phyloP scores from a whole-genome alignment of 1,140 invertebrate genomes.

The Drosophila murphyi region DNA sequence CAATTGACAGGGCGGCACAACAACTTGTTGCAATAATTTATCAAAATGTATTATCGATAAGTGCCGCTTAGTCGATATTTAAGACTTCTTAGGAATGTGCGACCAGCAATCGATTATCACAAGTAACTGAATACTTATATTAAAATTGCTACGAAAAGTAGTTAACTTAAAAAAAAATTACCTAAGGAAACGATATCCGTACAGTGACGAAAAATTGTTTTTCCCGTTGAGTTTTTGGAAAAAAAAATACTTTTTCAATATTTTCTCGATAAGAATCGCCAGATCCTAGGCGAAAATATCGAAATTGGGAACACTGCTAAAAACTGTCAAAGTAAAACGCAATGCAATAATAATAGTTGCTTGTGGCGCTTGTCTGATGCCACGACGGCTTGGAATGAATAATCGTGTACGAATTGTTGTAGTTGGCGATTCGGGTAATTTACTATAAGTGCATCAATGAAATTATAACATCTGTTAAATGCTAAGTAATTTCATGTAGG shows the following conservation, averaged over 20 bases:
- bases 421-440: constrained; percentile 94
- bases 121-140: not conserved
- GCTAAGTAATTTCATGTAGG: constrained; percentile 85
- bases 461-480: not conserved
- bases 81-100: not conserved
- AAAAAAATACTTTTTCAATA: no score
- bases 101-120: not conserved
- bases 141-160: no score
- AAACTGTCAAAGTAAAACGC: not conserved
- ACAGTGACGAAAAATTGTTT: no score
- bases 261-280: not conserved
- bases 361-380: not conserved
- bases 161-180: no score
- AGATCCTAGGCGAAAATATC: not conserved
- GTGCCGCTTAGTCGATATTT: not conserved
- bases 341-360: constrained; percentile 6
- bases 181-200: no score
- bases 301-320: not conserved
- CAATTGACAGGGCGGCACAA: constrained; percentile 41
- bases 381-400: constrained; percentile 85
- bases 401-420: constrained; percentile 92
- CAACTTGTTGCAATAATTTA: constrained; percentile 50
- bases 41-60: constrained; percentile 19
- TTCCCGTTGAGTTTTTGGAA: no score
- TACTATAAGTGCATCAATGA: constrained; percentile 46